These are phyloP conservation scores for Tyrannus savana DNA, from an alignment of 2,113 vertebrate genomes.

Conservation along the genomic window DNA sequence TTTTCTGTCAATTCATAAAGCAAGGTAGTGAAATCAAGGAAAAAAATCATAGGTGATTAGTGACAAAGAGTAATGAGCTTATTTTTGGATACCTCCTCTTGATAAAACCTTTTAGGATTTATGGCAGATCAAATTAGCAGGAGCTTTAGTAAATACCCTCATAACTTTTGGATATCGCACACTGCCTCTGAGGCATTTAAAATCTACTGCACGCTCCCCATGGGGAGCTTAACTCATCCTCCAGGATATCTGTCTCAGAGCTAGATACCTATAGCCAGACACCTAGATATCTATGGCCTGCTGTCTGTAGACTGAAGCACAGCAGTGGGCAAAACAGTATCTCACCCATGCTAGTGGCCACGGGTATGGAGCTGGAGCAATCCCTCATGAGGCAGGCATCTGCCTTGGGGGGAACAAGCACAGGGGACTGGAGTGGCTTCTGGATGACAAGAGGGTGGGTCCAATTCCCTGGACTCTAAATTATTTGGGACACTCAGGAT, in stretches of 20 bases:
- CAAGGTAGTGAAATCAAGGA: not conserved
- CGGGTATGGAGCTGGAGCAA: not conserved
- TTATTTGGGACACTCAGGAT: not conserved
- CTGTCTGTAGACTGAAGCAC: not conserved
- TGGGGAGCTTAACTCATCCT: not conserved
- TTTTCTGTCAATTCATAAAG: not conserved
- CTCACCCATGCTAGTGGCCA: fast-evolving
- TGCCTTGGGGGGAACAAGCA: fast-evolving
- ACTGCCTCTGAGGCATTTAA: not conserved
- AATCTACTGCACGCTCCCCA: not conserved
- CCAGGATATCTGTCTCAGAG: not conserved
- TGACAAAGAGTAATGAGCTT: not conserved
- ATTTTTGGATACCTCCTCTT: not conserved
- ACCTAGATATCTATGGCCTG: not conserved
- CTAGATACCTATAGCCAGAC: not conserved
- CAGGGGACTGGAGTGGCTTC: fast-evolving
- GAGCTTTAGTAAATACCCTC: not conserved
- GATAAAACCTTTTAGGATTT: slow-evolving; percentile 8
- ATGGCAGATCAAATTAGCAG: not conserved
- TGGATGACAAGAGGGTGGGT: not conserved
- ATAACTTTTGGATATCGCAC: not conserved
- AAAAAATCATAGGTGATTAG: not conserved
- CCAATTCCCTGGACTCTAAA: not conserved
- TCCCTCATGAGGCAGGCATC: fast-evolving
- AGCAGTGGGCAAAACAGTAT: not conserved